Evolutionary conservation across 2,888 invertebrate species (phyloP).

Genomic region (Rhogogaster chlorosoma): DNA sequence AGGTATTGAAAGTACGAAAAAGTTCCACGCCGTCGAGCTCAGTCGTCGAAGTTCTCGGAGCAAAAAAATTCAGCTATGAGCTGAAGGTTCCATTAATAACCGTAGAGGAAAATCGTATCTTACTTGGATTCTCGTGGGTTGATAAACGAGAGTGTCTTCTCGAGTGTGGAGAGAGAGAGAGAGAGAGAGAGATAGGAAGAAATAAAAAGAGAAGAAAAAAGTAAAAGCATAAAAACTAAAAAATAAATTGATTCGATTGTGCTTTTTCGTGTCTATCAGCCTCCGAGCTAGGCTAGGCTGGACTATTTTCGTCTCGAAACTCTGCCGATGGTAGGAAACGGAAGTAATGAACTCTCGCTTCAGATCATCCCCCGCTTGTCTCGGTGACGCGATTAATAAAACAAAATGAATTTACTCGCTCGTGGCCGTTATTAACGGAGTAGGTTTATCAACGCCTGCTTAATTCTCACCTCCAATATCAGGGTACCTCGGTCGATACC

Average conservation of each 20-base stretch:
- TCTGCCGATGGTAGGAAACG: neutral
- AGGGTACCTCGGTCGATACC: neutral
- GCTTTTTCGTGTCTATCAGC: neutral
- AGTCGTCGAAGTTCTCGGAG: slow-evolving; percentile 23
- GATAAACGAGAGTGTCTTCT: slow-evolving; percentile 37
- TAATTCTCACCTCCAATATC: neutral
- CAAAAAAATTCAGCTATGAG: slow-evolving; percentile 37
- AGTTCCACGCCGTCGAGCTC: slow-evolving; percentile 8
- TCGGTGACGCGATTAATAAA: slow-evolving; percentile 7
- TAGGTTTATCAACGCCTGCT: neutral
- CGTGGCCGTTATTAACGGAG: neutral
- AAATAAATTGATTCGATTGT: slow-evolving; percentile 19
- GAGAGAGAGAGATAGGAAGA: neutral
- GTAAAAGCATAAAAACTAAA: neutral
- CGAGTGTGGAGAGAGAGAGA: neutral
- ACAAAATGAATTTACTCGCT: slow-evolving; percentile 9
- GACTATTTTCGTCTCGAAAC: neutral
- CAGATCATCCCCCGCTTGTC: neutral
- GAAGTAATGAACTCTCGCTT: slow-evolving; percentile 39
- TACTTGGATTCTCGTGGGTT: slow-evolving; percentile 18
- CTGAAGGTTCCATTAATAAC: slow-evolving; percentile 36
- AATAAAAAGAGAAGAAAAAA: neutral
- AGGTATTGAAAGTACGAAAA: slow-evolving; percentile 31
- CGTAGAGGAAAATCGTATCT: slow-evolving; percentile 34
- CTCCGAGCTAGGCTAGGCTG: neutral